These are phyloP conservation scores for Drosophila chauvacae DNA, from an alignment of 1,140 invertebrate genomes.

Conservation along the genomic window DNA sequence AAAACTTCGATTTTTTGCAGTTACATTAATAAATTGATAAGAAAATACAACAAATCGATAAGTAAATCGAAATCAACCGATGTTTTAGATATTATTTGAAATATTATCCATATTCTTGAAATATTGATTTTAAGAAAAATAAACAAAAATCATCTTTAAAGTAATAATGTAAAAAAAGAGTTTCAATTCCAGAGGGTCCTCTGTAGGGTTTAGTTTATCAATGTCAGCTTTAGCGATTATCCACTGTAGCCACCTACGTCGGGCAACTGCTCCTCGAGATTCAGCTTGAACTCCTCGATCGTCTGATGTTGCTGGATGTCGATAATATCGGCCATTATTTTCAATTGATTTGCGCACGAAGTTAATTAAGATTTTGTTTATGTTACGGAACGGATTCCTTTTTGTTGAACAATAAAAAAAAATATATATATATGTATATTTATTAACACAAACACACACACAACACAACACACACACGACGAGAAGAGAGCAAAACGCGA, in stretches of 20 bases:
- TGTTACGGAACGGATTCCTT: constrained; percentile 39
- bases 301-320: constrained; percentile 73
- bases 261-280: constrained; percentile 74
- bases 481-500: constrained; percentile 9
- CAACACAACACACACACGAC: constrained; percentile 18
- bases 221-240: constrained; percentile 9
- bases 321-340: constrained; percentile 77
- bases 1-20: not conserved
- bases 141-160: not conserved
- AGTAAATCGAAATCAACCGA: too few relatives aligned
- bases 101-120: too few relatives aligned
- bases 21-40: not conserved
- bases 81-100: too few relatives aligned
- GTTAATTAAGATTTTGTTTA: constrained; percentile 44
- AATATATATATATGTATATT: constrained; percentile 21
- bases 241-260: constrained; percentile 57
- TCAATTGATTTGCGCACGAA: constrained; percentile 34
- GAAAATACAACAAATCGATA: too few relatives aligned
- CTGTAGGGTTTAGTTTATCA: not conserved
- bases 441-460: constrained; percentile 31
- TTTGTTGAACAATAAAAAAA: constrained; percentile 51
- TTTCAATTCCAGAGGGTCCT: not conserved
- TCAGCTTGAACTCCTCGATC: constrained; percentile 74
- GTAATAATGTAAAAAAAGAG: not conserved
- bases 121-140: too few relatives aligned